These are phyloP conservation scores for Onychomys torridus DNA, from an alignment of 2,797 vertebrate species.

Conservation along the genomic window DNA sequence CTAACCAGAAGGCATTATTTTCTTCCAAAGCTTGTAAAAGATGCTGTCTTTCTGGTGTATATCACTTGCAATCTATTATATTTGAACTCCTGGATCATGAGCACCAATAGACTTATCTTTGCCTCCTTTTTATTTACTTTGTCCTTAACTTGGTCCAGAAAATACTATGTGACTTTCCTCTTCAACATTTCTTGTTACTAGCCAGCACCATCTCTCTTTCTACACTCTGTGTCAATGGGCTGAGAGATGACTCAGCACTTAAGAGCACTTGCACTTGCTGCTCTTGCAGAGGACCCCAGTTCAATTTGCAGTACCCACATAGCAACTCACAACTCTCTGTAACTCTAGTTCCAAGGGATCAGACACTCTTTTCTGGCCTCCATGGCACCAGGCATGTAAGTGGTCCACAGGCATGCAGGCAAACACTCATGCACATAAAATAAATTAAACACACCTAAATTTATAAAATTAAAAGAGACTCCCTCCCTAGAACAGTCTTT, in stretches of 20 bases:
- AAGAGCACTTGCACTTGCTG: neutral
- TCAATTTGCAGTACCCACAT: neutral
- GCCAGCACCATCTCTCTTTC: neutral
- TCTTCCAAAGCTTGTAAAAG: neutral
- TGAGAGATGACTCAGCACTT: neutral
- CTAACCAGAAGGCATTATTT: neutral
- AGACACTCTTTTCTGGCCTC: neutral
- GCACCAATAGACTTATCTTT: neutral
- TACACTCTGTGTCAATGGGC: neutral
- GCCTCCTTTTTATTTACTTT: slow-evolving; percentile 1
- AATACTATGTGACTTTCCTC: neutral
- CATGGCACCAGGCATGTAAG: neutral
- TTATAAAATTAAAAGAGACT: neutral
- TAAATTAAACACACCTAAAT: neutral
- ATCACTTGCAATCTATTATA: neutral
- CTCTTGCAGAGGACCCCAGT: neutral
- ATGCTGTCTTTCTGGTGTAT: neutral
- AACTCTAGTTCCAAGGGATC: neutral
- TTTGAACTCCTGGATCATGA: neutral
- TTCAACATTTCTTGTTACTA: neutral
- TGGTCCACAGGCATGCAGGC: neutral
- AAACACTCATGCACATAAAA: neutral
- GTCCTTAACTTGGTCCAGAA: slow-evolving; percentile 2
- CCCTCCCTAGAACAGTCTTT: neutral
- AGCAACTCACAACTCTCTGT: neutral